A percentile compares a stretch with the other conserved stretches of the same genome.
phyloP scores from a whole-genome alignment of 2,888 invertebrate species.

The Drosophila villosipedis region DNA sequence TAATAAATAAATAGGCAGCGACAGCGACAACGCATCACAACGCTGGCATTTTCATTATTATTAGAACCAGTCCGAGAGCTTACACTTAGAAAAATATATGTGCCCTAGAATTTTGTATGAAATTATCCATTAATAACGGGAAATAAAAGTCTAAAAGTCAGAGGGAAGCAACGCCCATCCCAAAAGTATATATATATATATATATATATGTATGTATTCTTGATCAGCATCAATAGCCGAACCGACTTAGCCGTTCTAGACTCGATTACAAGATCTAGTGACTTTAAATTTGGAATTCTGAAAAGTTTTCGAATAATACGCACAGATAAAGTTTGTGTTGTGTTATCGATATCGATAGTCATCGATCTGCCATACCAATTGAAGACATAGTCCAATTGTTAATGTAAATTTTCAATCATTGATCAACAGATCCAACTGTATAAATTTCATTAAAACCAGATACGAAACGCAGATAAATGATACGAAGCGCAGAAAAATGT shows the following conservation, averaged over 20 bases:
- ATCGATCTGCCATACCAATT: neutral
- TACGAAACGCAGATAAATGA: neutral
- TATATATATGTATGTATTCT: neutral
- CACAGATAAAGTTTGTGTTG: neutral
- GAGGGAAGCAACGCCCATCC: too few relatives aligned
- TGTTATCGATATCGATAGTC: neutral
- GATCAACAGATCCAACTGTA: neutral
- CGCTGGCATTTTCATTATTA: constrained; percentile 71
- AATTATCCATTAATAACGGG: neutral
- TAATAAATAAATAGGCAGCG: constrained; percentile 78
- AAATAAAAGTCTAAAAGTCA: too few relatives aligned
- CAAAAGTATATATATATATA: too few relatives aligned
- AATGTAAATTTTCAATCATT: too few relatives aligned
- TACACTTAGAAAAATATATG: constrained; percentile 14
- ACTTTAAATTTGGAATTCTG: neutral
- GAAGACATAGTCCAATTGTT: neutral
- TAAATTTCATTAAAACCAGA: neutral
- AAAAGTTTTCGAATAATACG: neutral
- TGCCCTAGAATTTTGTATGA: neutral
- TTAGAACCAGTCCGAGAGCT: constrained; percentile 1
- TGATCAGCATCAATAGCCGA: neutral
- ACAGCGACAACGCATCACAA: constrained; percentile 51
- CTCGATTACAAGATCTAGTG: neutral
- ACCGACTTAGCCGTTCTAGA: neutral
- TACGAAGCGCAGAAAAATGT: neutral